phyloP scores from a whole-genome alignment of 2,113 vertebrate species.

The Isichthys henryi region DNA sequence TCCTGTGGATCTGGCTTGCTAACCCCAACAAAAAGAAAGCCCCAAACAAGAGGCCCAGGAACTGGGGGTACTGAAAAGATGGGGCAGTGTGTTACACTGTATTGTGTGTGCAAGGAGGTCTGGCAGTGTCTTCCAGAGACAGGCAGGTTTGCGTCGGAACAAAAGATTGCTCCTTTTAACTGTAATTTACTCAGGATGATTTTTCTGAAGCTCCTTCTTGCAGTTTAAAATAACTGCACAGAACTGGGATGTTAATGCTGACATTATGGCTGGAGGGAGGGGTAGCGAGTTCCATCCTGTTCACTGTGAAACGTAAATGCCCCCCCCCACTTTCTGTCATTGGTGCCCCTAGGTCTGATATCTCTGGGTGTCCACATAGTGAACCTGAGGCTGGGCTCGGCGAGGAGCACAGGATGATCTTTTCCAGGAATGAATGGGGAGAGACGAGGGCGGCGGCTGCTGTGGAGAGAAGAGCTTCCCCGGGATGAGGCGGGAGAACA shows the following conservation, averaged over 20 bases:
- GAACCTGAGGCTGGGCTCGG: background rate
- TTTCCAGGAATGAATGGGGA: background rate
- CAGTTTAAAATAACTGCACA: background rate
- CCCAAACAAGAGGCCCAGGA: background rate
- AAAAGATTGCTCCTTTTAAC: background rate
- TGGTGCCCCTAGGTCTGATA: background rate
- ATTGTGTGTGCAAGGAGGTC: background rate
- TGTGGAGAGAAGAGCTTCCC: background rate
- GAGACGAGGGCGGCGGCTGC: background rate
- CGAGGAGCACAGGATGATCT: background rate
- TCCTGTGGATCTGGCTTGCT: background rate
- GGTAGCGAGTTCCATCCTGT: no score
- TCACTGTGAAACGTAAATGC: background rate
- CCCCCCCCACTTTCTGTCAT: background rate
- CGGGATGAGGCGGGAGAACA: background rate
- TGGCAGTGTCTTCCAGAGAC: background rate
- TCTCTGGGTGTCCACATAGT: background rate
- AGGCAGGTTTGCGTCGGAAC: background rate
- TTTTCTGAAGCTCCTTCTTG: background rate
- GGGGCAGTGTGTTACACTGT: background rate
- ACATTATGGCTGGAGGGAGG: background rate
- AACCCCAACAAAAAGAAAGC: background rate
- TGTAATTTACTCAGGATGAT: background rate
- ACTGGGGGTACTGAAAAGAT: background rate
- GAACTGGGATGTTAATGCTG: background rate